phyloP scores from a whole-genome alignment of 2,113 vertebrate genomes.

The Aix galericulata region DNA sequence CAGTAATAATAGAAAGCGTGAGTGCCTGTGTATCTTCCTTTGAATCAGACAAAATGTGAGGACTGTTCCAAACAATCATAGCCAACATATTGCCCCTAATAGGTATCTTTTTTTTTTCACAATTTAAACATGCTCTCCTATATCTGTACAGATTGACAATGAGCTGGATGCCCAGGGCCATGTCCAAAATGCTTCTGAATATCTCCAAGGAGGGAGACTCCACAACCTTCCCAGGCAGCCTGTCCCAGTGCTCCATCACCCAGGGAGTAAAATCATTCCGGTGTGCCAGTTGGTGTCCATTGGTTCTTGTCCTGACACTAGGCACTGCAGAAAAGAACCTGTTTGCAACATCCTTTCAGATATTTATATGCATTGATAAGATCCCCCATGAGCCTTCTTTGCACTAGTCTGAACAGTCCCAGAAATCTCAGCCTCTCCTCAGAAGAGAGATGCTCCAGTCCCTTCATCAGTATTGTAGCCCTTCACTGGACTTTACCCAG shows the following conservation, averaged over 20 bases:
- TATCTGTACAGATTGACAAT: not conserved
- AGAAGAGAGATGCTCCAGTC: too few species aligned
- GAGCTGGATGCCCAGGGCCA: accelerated
- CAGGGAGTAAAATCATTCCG: not conserved
- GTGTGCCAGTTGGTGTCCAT: not conserved
- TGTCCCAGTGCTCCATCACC: not conserved
- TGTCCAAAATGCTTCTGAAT: not conserved
- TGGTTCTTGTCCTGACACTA: not conserved
- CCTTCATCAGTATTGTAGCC: accelerated
- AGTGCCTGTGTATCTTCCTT: not conserved
- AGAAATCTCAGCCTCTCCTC: too few species aligned
- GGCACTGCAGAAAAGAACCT: not conserved
- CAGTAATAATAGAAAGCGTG: not conserved
- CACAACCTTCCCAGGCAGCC: not conserved
- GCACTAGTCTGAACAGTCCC: too few species aligned
- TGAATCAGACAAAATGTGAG: not conserved
- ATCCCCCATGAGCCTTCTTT: not conserved
- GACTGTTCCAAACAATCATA: not conserved
- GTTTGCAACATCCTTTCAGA: not conserved
- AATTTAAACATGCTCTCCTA: not conserved
- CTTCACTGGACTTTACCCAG: not conserved
- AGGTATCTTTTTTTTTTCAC: not conserved
- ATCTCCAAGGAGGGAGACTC: not conserved
- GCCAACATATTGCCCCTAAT: not conserved
- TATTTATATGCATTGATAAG: not conserved